Evolutionary conservation across 2,888 invertebrate genomes (phyloP), one percentile per base, ranked within the genome.

Genomic region (Prosapia bicincta): DNA sequence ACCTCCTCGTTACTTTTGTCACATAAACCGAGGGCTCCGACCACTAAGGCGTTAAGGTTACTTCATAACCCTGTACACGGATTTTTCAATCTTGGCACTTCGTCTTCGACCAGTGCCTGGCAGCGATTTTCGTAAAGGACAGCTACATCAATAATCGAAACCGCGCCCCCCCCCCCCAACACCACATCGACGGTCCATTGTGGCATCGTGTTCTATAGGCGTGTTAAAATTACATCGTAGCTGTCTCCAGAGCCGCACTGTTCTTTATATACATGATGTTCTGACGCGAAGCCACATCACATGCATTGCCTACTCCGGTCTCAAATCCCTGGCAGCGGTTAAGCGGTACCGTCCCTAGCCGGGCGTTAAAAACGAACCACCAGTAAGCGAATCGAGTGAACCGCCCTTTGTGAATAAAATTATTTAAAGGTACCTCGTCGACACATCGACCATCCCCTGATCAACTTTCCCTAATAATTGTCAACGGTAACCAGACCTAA

Each of bases 341-440:
- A 0, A 83, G 79, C 0, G 83, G 84, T 0, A 84, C 77, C 1
- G 82, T 80, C 71, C 82, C 79, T 15, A 83, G 81, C 0, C 83
- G 78, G 3, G 83, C 83, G 0, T 83, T 79, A 79, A 84, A 84
- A 20, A 84, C 80, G 75, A 85, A 85, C 3, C 84, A 80, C 84
- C 85, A 85, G 76, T 85, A 84, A 7, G 82, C 82, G 78, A 84
- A 84, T 5, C 83, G 71, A 26, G 81, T 82, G 75, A 78, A 81
- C 3, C 71, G 71, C 0, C 82, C 82, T 0, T 67, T 72, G 0
- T 80, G 68, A 23, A 82, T 74, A 78, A 83, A 84, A 79, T 83
- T 82, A 75, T 82, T 82, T 28, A 80, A 80, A n/a, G 79, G 72
- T 75, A 70, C 1, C 73, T 66, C 0, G 76, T 26, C 3, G 80